phyloP scores from a whole-genome alignment of 2,113 vertebrate genomes.

The Junco hyemalis region DNA sequence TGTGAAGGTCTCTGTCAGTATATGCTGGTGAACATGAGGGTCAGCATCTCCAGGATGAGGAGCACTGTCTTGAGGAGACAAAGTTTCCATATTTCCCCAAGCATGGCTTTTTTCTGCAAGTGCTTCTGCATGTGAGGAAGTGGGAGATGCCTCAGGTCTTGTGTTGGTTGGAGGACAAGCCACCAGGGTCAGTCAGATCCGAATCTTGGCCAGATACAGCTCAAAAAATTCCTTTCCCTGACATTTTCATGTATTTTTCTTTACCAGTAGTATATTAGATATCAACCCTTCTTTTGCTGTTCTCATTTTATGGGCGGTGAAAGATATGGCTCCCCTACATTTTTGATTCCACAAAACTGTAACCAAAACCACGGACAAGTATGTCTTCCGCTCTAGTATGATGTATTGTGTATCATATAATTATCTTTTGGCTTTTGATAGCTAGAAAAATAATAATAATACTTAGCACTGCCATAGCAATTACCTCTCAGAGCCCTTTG shows the following conservation, averaged over 20 bases:
- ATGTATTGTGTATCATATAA: constrained; percentile 31
- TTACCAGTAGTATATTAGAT: not conserved
- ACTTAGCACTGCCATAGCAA: constrained; percentile 15
- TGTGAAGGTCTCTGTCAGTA: not conserved
- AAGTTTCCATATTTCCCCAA: not conserved
- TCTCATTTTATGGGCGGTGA: not conserved
- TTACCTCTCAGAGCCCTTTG: not conserved
- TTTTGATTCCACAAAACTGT: not conserved
- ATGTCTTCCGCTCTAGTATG: not conserved
- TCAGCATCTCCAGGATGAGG: not conserved
- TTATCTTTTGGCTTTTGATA: constrained; percentile 31
- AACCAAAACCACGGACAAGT: constrained; percentile 8
- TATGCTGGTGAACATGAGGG: not conserved
- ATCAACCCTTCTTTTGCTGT: not conserved
- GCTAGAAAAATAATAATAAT: constrained; percentile 38
- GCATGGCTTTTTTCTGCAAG: not conserved
- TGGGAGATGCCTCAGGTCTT: not conserved
- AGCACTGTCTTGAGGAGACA: not conserved
- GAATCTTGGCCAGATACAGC: not conserved
- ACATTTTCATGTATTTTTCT: not conserved
- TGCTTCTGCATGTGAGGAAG: not conserved
- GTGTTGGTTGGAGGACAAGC: not conserved
- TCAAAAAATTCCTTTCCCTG: not conserved
- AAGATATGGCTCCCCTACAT: not conserved
- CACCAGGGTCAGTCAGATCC: not conserved